Evolutionary conservation across 2,113 vertebrate genomes (phyloP).

Genomic region (Mormyrus lacerda): DNA sequence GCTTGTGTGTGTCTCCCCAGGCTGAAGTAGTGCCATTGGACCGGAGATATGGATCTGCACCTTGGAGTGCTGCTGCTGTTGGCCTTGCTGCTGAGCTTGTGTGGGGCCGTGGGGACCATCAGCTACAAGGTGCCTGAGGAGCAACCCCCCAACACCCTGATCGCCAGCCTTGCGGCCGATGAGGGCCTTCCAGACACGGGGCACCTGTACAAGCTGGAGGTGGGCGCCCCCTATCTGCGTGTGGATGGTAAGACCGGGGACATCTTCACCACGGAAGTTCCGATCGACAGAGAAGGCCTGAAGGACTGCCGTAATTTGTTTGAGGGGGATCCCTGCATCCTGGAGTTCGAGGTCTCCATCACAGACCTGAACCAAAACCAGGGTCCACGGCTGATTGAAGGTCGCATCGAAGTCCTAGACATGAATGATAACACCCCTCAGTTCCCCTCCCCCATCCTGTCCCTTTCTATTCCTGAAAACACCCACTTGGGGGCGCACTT

Average conservation of each 20-base stretch:
- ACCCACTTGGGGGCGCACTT: slow-evolving; percentile 80
- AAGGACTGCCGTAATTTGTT: slow-evolving; percentile 80
- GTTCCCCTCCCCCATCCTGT: slow-evolving; percentile 84
- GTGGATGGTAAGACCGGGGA: slow-evolving; percentile 92
- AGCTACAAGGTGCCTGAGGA: slow-evolving; percentile 81
- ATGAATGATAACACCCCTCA: slow-evolving; percentile 98
- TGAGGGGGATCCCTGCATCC: slow-evolving; percentile 74
- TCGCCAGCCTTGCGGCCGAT: slow-evolving; percentile 84
- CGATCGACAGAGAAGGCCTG: slow-evolving; percentile 85
- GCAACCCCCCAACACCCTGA: slow-evolving; percentile 85
- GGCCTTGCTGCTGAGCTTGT: slow-evolving; percentile 37
- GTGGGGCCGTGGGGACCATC: slow-evolving; percentile 42
- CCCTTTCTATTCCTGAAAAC: slow-evolving; percentile 88
- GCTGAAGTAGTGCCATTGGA: slow-evolving; percentile 29
- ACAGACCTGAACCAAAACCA: slow-evolving; percentile 77
- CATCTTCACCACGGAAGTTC: slow-evolving; percentile 90
- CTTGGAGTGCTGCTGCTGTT: slow-evolving; percentile 30
- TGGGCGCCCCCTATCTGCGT: slow-evolving; percentile 81
- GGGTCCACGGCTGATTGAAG: slow-evolving; percentile 80
- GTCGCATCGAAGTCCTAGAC: slow-evolving; percentile 87
- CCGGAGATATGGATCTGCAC: slow-evolving; percentile 43
- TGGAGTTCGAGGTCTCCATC: slow-evolving; percentile 96
- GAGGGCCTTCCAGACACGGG: slow-evolving; percentile 82
- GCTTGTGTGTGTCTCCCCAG: slow-evolving; percentile 28
- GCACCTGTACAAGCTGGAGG: slow-evolving; percentile 93